Conservation (phyloP, 2,113 vertebrate genomes). For the Sardina pilchardus region DNA sequence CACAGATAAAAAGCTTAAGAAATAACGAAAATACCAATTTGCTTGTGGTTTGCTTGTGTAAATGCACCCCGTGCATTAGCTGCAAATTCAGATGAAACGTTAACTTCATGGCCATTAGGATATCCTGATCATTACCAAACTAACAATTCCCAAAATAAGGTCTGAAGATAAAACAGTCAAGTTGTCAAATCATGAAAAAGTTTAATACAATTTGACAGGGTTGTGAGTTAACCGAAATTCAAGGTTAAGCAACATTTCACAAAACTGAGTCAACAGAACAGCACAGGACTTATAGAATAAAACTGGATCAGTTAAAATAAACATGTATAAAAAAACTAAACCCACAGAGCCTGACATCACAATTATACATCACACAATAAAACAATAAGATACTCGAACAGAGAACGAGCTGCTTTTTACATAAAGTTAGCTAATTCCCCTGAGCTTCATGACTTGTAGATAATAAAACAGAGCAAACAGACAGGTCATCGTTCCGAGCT, state of each 20-base stretch:
- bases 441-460: conserved; percentile 5
- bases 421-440: conserved; percentile 18
- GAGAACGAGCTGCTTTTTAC: conserved; percentile 18
- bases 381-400: conserved; percentile 8
- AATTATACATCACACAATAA: conserved; percentile 16
- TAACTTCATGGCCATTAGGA: too few species aligned
- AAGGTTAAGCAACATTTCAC: conserved; percentile 18
- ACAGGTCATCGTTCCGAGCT: conserved; percentile 4
- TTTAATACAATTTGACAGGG: conserved; percentile 20
- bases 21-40: too few species aligned
- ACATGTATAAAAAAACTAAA: conserved; percentile 20
- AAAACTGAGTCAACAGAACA: conserved; percentile 20
- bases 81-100: too few species aligned
- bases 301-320: conserved; percentile 15
- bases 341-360: conserved; percentile 20
- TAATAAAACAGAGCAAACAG: conserved; percentile 14
- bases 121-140: too few species aligned
- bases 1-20: too few species aligned
- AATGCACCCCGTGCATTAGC: too few species aligned
- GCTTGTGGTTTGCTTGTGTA: too few species aligned
- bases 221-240: background rate
- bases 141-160: too few species aligned
- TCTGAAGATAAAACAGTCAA: background rate
- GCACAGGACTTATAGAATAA: conserved; percentile 6
- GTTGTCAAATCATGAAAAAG: conserved; percentile 6